Evolutionary conservation across 2,888 invertebrate species (phyloP).

Genomic region (Drosophila cognata): DNA sequence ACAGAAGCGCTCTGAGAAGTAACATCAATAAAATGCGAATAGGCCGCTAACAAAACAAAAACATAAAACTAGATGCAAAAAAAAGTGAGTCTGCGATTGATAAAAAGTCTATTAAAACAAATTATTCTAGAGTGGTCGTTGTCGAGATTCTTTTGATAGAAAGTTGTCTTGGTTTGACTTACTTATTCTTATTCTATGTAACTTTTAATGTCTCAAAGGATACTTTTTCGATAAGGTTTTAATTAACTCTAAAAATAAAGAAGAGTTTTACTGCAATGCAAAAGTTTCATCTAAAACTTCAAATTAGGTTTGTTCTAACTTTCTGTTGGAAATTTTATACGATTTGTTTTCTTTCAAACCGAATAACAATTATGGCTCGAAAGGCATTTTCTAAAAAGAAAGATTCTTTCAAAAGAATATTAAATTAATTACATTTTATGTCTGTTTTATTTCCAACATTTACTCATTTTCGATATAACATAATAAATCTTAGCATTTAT

Average conservation of each 20-base stretch:
- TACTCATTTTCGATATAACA: background rate
- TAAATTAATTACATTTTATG: background rate
- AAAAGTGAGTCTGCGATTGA: constrained; percentile 75
- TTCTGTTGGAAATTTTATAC: background rate
- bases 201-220: constrained; percentile 2
- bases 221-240: background rate
- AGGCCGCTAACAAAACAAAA: constrained; percentile 12
- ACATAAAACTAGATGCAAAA: background rate
- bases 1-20: constrained; percentile 39
- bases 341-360: background rate
- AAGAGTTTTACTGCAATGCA: background rate
- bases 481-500: background rate
- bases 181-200: background rate
- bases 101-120: constrained; percentile 65
- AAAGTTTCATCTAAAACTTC: constrained; percentile 6
- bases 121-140: constrained; percentile 31
- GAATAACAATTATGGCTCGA: background rate
- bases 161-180: constrained; percentile 6
- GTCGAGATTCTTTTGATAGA: background rate
- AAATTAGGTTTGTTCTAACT: background rate
- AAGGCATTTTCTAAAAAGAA: background rate
- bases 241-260: background rate
- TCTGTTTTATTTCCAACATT: background rate
- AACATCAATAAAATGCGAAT: constrained; percentile 50
- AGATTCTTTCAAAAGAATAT: background rate